Conservation (phyloP, 2,888 invertebrate species). For the Steinernema hermaphroditum region DNA sequence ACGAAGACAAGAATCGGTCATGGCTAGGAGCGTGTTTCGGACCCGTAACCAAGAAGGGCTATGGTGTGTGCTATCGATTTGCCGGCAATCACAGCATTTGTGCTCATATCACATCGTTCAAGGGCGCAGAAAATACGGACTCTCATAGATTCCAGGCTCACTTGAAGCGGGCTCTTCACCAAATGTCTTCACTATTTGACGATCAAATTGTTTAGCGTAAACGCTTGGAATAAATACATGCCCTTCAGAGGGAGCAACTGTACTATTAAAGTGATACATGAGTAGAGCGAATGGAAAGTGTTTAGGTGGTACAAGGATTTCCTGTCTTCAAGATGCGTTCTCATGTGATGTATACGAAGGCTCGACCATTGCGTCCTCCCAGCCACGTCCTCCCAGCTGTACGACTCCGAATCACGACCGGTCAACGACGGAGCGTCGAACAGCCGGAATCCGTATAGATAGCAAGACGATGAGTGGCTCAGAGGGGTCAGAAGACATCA, state of each 20-base stretch:
- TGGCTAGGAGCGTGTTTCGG: slow-evolving; percentile 58
- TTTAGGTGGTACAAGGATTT: too few relatives aligned
- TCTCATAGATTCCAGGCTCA: slow-evolving; percentile 47
- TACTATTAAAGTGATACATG: not conserved
- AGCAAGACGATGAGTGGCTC: too few relatives aligned
- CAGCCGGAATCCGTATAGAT: too few relatives aligned
- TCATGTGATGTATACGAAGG: not conserved
- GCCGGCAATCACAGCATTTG: slow-evolving; percentile 56
- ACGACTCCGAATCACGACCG: too few relatives aligned
- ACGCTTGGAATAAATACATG: not conserved
- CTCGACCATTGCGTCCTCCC: too few relatives aligned
- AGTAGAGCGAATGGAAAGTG: not conserved
- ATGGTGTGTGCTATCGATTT: slow-evolving; percentile 60
- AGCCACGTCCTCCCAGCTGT: too few relatives aligned
- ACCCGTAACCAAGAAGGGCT: slow-evolving; percentile 55
- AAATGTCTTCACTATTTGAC: slow-evolving; percentile 52
- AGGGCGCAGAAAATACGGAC: slow-evolving; percentile 50
- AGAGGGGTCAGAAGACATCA: too few relatives aligned
- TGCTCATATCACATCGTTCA: slow-evolving; percentile 52
- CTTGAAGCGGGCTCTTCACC: slow-evolving; percentile 44
- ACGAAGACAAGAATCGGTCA: slow-evolving; percentile 42
- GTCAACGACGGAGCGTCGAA: too few relatives aligned
- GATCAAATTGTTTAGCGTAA: not conserved
- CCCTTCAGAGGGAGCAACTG: not conserved
- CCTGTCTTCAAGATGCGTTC: not conserved